Percentiles rank a stretch among this genome's conserved stretches.
phyloP scores from a whole-genome alignment of 2,888 invertebrate species.

The Hyalella azteca region DNA sequence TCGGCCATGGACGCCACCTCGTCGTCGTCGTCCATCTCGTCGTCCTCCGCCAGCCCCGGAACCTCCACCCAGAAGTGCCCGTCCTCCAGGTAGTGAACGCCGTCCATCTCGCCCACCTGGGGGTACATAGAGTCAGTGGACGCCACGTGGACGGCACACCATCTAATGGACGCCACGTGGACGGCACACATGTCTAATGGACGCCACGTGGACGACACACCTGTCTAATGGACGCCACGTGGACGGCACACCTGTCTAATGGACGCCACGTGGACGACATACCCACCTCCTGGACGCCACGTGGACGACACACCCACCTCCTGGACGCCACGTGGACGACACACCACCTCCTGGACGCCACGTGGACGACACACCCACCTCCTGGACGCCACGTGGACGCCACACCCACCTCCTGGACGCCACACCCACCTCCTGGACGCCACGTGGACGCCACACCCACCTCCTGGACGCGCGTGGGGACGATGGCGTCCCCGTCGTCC shows the following conservation, averaged over 20 bases:
- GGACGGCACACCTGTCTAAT: no score
- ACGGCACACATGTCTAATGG: no score
- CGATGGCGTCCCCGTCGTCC: constrained; percentile 6
- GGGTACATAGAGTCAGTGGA: neutral
- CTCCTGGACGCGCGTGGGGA: neutral
- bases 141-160: neutral
- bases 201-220: no score
- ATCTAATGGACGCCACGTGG: neutral
- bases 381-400: no score
- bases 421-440: no score
- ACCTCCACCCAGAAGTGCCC: constrained; percentile 93
- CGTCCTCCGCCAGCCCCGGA: constrained; percentile 70
- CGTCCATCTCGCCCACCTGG: constrained; percentile 72
- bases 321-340: no score
- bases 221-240: no score
- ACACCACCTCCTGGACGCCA: no score
- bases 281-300: no score
- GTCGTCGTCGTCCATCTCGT: constrained; percentile 70
- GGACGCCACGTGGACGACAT: no score
- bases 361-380: no score
- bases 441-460: neutral
- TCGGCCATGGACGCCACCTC: constrained; percentile 59
- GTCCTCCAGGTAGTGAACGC: constrained; percentile 89
- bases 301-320: no score
- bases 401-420: neutral